Evolutionary conservation across 35 echinoderm and acorn worm species (phyloP).

Genomic region (Hemicentrotus pulcherrimus): DNA sequence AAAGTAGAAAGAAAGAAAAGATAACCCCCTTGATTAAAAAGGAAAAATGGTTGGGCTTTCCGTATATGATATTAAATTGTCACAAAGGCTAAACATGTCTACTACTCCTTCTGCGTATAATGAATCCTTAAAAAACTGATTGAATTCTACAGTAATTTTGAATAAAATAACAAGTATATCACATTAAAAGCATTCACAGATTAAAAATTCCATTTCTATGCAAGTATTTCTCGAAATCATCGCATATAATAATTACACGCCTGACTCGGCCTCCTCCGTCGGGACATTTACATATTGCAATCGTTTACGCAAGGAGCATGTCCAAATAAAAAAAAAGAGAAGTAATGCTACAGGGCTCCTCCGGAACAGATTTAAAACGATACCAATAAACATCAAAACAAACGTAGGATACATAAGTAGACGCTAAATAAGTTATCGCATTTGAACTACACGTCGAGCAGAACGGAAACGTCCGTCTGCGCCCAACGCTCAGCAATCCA

Average conservation of each 20-base stretch:
- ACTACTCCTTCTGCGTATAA: neutral
- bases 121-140: constrained; percentile 18
- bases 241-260: constrained; percentile 34
- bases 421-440: neutral
- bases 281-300: constrained; percentile 12
- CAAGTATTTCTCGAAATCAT: constrained; percentile 15
- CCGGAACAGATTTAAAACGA: neutral
- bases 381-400: constrained; percentile 1
- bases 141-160: neutral
- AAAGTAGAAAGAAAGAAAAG: neutral
- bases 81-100: neutral
- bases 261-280: neutral
- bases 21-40: neutral
- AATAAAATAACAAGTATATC: constrained; percentile 21
- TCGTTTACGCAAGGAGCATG: neutral
- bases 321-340: neutral
- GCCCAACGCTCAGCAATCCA: neutral
- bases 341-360: neutral
- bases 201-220: constrained; percentile 35
- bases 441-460: neutral
- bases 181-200: constrained; percentile 44
- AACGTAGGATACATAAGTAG: neutral
- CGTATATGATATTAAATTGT: neutral
- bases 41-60: neutral
- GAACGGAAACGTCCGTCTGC: neutral